Base-by-base conservation (phyloP, 2,113 vertebrate species). In the Furnarius figulus region DNA sequence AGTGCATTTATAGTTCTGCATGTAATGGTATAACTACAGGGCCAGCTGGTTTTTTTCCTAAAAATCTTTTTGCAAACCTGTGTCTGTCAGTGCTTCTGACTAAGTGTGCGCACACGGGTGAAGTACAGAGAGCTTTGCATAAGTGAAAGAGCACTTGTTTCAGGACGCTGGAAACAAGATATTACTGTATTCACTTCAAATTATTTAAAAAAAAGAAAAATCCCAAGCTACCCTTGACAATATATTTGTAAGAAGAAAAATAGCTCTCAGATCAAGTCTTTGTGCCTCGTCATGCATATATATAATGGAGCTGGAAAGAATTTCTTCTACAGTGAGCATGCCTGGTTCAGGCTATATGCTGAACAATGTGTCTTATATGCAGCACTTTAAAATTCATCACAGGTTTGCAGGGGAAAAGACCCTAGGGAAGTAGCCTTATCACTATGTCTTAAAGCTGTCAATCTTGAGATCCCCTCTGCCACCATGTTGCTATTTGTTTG, bases 361-460 rank as follows among this genome's bases (percentile, higher is more conserved):
- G 79, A 93, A 59, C 30, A 78, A 52, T 42, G 84, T 94, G 74
- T 91, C 94, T 92, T 89, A 59, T 12, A 24, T 70, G 35, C 39
- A 83, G 7, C 58, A 46, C 56, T 85, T 96, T 49, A 88, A 96
- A 92, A 91, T 95, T 95, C 95, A 90, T 92, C 83, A 40, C 79
- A 83, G 75, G 81, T 93, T 95, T 96, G 89, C 71, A 44, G 56
- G 22, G 50, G 40, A 66, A 56, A 76, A 63, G 59, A 71, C 90
- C 68, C 83, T 68, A 46, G 91, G 91, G 90, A 91, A 66, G 78
- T 35, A 94, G 87, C 87, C 89, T 95, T 87, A 91, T 93, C 95
- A 86, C 85, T 63, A 0, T 62, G 49, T 86, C 80, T 82, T 87
- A 79, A 87, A 93, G 74, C 87, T 93, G 87, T 91, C n/a, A 1